Percentiles rank a stretch among this genome's conserved stretches.
Evolutionary conservation across 2,888 invertebrate genomes (phyloP).

Genomic region (Thereva nobilitata): DNA sequence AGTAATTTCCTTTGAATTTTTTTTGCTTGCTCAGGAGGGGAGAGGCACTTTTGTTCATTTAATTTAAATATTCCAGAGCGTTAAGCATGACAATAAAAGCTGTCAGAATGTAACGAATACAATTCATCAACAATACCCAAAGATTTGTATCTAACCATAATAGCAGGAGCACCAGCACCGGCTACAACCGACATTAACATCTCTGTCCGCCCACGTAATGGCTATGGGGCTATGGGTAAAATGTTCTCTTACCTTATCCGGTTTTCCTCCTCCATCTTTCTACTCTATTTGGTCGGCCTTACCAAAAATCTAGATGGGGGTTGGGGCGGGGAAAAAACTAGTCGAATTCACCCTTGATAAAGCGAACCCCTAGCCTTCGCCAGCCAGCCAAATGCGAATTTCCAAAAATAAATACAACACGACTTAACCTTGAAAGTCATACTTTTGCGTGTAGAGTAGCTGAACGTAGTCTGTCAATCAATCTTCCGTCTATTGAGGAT

Average conservation of each 20-base stretch:
- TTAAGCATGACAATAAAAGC: conserved; percentile 7
- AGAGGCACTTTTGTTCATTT: not conserved
- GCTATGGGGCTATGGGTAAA: too few species aligned
- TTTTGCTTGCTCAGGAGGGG: too few species aligned
- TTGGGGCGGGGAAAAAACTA: too few species aligned
- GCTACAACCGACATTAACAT: not conserved
- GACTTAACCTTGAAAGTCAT: conserved; percentile 8
- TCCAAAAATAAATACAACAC: conserved; percentile 16
- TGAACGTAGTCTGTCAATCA: conserved; percentile 12
- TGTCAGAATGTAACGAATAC: conserved; percentile 13
- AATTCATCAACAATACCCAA: conserved; percentile 10
- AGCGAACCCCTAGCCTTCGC: too few species aligned
- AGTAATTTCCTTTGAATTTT: too few species aligned
- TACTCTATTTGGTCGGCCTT: too few species aligned
- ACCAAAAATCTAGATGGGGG: too few species aligned
- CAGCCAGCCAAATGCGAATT: too few species aligned
- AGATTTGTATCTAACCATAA: conserved; percentile 1
- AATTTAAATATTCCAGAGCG: conserved; percentile 7
- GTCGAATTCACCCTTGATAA: too few species aligned
- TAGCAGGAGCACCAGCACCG: not conserved
- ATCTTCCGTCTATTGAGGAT: conserved; percentile 10
- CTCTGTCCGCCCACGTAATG: conserved; percentile 1
- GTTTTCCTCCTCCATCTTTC: too few species aligned
- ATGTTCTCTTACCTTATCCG: too few species aligned
- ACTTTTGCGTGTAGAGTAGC: conserved; percentile 20